phyloP scores from a whole-genome alignment of 2,888 invertebrate species.

The Glyphotaelius pellucidus region DNA sequence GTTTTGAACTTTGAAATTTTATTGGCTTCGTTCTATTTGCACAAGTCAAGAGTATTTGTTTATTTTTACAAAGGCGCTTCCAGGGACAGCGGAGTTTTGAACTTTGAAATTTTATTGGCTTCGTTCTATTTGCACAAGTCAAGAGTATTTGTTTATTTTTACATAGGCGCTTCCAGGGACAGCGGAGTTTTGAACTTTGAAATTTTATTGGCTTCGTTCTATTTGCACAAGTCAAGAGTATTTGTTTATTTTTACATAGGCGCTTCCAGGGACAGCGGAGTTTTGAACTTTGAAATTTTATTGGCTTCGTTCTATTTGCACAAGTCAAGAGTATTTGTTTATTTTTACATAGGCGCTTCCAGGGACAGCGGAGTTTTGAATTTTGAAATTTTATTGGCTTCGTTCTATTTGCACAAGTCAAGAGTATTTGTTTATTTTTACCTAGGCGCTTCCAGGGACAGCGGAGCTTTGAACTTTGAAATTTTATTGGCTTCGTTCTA shows the following conservation, averaged over 20 bases:
- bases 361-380: not conserved
- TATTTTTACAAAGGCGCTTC: not conserved
- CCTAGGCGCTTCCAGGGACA: not conserved
- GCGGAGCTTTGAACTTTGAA: too few relatives aligned
- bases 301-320: not conserved
- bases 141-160: not conserved
- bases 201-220: not conserved
- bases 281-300: too few relatives aligned
- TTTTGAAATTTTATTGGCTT: constrained; percentile 8
- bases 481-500: not conserved
- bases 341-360: not conserved
- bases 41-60: not conserved
- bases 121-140: not conserved
- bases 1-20: too few relatives aligned
- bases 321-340: not conserved
- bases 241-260: not conserved
- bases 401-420: not conserved
- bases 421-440: not conserved
- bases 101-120: constrained; percentile 4
- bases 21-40: not conserved
- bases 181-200: too few relatives aligned
- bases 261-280: not conserved
- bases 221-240: not conserved
- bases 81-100: not conserved
- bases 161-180: not conserved